Conservation (phyloP, 2,797 vertebrate genomes). For the Malacoraja senta region DNA sequence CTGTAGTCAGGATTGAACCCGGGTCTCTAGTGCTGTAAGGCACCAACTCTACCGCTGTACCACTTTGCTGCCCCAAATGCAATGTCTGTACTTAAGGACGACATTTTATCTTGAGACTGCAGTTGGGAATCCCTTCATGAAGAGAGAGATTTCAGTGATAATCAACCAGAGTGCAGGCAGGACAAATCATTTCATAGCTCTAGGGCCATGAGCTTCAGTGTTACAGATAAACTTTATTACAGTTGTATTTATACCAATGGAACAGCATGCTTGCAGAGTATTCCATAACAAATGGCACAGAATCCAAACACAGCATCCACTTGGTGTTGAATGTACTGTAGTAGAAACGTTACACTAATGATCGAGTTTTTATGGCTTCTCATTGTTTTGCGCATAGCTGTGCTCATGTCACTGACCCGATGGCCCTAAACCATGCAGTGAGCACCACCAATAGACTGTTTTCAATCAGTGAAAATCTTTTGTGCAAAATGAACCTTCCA, state of each 20-base stretch:
- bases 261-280: neutral
- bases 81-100: neutral
- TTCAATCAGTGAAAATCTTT: neutral
- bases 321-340: neutral
- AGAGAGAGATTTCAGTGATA: neutral
- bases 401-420: neutral
- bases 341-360: neutral
- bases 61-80: too few species aligned
- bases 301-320: neutral
- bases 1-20: too few species aligned
- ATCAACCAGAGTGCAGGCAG: neutral
- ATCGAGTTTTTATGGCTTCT: neutral
- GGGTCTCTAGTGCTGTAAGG: too few species aligned
- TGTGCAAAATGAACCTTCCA: neutral
- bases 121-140: neutral
- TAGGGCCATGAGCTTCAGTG: neutral
- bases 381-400: neutral
- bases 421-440: neutral
- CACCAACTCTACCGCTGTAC: too few species aligned
- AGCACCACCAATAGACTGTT: neutral
- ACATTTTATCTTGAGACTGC: neutral
- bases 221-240: neutral
- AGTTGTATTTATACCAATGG: neutral
- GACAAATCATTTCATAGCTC: neutral
- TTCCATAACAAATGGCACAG: neutral